Evolutionary conservation across 2,888 invertebrate genomes (phyloP), one percentile per base, ranked within the genome.

Genomic region (Tetanocera ferruginea): DNA sequence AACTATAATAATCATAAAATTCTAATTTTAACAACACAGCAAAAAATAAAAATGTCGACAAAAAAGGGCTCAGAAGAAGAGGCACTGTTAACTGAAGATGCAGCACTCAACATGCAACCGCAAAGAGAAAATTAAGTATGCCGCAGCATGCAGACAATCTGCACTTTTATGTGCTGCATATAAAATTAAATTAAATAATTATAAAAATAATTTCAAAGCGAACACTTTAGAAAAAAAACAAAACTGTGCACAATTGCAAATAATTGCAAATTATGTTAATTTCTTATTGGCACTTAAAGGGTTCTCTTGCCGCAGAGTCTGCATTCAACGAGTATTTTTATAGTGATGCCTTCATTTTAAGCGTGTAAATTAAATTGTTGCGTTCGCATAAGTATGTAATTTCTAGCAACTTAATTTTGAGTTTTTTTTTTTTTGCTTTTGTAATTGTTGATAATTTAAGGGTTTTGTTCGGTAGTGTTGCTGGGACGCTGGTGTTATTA

Each of bases 131-230:
- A 43, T 43, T 1, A 43, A 43, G 43, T 43, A 43, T 43, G 55
- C 55, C 55, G 55, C 23, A 6, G 23, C 23, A 55, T 55, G n/a
- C n/a, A 55, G 3, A 51, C n/a, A 55, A 55, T 19, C 23, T 55
- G n/a, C n/a, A 71, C 25, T 55, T 76, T 70, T 76, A 52, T 19
- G 64, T 52, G 34, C 51, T 17, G 64, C 51, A 71, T 64, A 77
- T 77, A 77, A 77, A 72, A 66, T 51, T 77, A 77, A 77, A 77
- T 77, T 62, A 77, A 77, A 77, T 77, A 77, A 77, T 77, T 77
- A 66, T 64, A 66, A 64, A 55, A 55, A 77, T 77, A 71, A 71
- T 77, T 72, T 52, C 43, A 34, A 51, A 31, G 71, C 28, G 52
- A 69, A 57, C 9, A 76, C 31, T 37, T 23, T 31, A 25, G 23